Percentiles rank a stretch among this genome's conserved stretches.
Evolutionary conservation across 2,888 invertebrate genomes (phyloP).

Genomic region (Strigamia crassipes): DNA sequence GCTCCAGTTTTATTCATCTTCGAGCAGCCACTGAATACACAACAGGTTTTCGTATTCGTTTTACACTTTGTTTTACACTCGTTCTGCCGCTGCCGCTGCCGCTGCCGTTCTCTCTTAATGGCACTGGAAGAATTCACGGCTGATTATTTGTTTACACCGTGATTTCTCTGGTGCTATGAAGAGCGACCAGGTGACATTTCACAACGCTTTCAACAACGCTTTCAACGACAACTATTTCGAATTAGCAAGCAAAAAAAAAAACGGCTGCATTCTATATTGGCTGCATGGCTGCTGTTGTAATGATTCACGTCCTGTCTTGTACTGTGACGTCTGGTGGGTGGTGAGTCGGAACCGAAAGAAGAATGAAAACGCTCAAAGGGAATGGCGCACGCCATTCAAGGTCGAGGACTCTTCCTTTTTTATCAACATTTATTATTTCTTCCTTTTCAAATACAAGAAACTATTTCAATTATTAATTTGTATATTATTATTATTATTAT

Average conservation of each 20-base stretch:
- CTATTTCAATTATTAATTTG: neutral
- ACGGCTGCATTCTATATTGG: neutral
- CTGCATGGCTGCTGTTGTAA: neutral
- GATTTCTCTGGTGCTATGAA: slow-evolving; percentile 58
- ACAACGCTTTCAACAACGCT: no score
- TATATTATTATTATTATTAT: neutral
- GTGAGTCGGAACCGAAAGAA: slow-evolving; percentile 10
- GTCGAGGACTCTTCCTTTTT: neutral
- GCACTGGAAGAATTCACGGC: slow-evolving; percentile 60
- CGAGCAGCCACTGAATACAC: no score
- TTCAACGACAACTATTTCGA: neutral
- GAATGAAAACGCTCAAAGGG: neutral
- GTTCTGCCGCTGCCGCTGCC: no score
- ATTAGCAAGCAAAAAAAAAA: neutral
- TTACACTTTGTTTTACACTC: neutral
- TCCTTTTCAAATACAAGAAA: no score
- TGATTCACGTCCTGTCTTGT: slow-evolving; percentile 10
- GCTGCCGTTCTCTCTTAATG: no score
- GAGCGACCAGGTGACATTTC: slow-evolving; percentile 51
- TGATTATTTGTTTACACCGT: slow-evolving; percentile 54
- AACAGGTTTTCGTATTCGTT: no score
- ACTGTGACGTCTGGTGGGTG: neutral
- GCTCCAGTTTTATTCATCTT: neutral
- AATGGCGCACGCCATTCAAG: neutral
- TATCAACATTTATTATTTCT: no score